These are phyloP conservation scores for Dromius quadrimaculatus DNA, from an alignment of 2,888 invertebrate genomes.

Conservation along the genomic window DNA sequence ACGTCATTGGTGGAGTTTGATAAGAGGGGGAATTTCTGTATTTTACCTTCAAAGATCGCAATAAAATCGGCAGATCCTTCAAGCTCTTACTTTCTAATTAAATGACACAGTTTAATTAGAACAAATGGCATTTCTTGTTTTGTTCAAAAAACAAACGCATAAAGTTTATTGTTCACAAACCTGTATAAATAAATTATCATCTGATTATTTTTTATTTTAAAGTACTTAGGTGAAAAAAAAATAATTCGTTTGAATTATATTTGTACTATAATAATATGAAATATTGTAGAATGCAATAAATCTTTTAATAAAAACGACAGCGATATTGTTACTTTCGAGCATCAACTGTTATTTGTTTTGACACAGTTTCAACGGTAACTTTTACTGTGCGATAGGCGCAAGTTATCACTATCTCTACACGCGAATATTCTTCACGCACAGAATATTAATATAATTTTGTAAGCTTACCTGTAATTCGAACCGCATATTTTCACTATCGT, in stretches of 20 bases:
- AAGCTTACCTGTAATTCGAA: conserved; percentile 48
- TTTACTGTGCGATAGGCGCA: not conserved
- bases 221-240: no score
- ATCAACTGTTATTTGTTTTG: not conserved
- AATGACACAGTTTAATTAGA: conserved; percentile 2
- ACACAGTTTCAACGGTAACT: conserved; percentile 10
- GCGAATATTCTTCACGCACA: conserved; percentile 2
- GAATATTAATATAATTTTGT: conserved; percentile 17
- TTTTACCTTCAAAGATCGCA: conserved; percentile 35
- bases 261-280: no score
- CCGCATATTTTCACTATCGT: conserved; percentile 49
- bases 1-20: conserved; percentile 12
- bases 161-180: no score
- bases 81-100: not conserved
- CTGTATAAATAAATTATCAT: no score
- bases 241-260: no score
- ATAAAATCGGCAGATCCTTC: conserved; percentile 3
- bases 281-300: no score
- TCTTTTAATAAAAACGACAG: no score
- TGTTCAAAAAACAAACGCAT: no score
- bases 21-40: conserved; percentile 26
- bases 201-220: no score
- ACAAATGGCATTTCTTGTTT: no score
- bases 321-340: no score
- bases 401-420: not conserved